phyloP scores from a whole-genome alignment of 2,113 vertebrate genomes.

The Sylvilagus bachmani region DNA sequence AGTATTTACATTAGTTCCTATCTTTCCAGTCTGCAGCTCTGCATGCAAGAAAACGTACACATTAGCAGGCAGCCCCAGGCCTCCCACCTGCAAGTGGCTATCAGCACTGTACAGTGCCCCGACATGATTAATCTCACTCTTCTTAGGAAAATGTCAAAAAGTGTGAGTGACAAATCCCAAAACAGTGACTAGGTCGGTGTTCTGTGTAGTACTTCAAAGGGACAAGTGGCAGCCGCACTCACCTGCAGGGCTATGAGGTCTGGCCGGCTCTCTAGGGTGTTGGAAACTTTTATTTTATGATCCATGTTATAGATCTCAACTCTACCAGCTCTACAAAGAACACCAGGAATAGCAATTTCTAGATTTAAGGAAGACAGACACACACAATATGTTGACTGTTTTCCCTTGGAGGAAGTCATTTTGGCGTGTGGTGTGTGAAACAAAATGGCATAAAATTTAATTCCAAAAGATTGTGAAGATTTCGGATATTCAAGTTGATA shows the following conservation, averaged over 20 bases:
- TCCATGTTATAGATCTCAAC: slow-evolving; percentile 95
- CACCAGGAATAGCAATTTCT: background rate
- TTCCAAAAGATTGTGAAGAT: background rate
- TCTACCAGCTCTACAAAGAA: slow-evolving; percentile 93
- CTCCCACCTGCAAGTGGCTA: background rate
- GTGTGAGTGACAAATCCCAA: background rate
- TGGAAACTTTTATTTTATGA: slow-evolving; percentile 97
- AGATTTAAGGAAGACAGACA: background rate
- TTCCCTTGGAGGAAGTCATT: background rate
- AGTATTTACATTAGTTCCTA: background rate
- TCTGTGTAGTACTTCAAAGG: background rate
- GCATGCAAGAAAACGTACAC: background rate
- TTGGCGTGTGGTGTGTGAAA: too few relatives aligned
- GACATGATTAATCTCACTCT: background rate
- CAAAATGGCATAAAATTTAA: background rate
- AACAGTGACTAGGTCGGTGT: background rate
- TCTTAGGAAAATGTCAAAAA: background rate
- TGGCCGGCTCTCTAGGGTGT: slow-evolving; percentile 98
- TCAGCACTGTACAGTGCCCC: background rate
- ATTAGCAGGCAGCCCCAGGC: background rate
- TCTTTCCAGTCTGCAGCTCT: background rate
- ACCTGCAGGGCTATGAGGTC: slow-evolving; percentile 99
- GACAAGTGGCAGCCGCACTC: slow-evolving; percentile 43
- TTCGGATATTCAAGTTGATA: background rate
- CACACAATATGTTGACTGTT: background rate